A percentile compares a stretch with the other conserved stretches of the same genome.
These are phyloP conservation scores for Lepidostoma basale DNA, from an alignment of 1,140 invertebrate genomes.

Conservation along the genomic window DNA sequence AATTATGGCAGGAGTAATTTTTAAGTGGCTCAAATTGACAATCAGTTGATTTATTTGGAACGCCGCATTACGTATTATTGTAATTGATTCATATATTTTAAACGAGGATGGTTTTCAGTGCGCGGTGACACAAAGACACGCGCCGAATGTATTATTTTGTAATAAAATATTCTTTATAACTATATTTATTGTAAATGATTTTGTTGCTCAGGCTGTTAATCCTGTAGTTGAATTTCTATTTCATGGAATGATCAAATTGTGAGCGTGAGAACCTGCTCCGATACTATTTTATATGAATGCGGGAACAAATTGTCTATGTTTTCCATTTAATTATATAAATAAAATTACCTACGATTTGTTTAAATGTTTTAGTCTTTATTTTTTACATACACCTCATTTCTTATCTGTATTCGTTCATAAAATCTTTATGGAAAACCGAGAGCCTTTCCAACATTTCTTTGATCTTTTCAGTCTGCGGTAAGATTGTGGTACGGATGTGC, in stretches of 20 bases:
- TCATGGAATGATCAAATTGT: constrained; percentile 37
- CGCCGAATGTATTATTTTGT: constrained; percentile 16
- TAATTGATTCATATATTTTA: constrained; percentile 23
- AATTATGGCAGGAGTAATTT: not conserved
- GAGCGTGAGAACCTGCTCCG: constrained; percentile 35
- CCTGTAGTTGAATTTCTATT: constrained; percentile 1
- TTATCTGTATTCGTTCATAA: not conserved
- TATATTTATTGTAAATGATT: constrained; percentile 7
- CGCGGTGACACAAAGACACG: not conserved
- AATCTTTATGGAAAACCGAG: not conserved
- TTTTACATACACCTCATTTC: not conserved
- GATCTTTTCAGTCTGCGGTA: constrained; percentile 66
- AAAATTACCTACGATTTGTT: constrained; percentile 39
- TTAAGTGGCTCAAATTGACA: constrained; percentile 4
- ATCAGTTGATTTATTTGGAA: not conserved
- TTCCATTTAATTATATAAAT: constrained; percentile 45
- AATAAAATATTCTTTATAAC: constrained; percentile 18
- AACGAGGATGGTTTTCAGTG: constrained; percentile 7
- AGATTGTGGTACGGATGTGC: constrained; percentile 93
- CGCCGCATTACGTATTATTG: not conserved
- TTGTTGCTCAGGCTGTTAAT: not conserved
- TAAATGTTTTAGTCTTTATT: constrained; percentile 5
- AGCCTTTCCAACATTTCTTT: constrained; percentile 6
- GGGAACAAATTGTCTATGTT: constrained; percentile 47
- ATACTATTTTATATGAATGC: constrained; percentile 38